phyloP scores from a whole-genome alignment of 2,888 invertebrate genomes.

The Drosophila pseudotakahashii region DNA sequence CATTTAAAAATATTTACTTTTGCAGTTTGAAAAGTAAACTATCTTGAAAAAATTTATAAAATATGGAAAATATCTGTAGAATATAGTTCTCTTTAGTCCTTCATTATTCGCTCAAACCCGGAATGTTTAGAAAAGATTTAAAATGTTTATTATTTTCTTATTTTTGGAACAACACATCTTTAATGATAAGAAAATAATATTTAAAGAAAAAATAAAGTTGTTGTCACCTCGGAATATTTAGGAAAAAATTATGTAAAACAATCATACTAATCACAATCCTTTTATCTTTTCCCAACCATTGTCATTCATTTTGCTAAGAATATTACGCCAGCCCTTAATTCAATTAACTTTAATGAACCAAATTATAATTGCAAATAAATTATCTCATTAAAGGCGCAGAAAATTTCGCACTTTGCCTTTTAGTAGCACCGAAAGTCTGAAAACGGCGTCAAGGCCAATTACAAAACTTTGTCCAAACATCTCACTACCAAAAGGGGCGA shows the following conservation, averaged over 20 bases:
- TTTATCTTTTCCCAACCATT: constrained; percentile 11
- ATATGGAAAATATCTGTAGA: too few species aligned
- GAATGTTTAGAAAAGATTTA: too few species aligned
- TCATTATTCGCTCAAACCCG: too few species aligned
- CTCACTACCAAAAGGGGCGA: constrained; percentile 18
- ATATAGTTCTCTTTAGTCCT: too few species aligned
- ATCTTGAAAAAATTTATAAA: too few species aligned
- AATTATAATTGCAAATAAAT: constrained; percentile 51
- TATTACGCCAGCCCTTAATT: constrained; percentile 18
- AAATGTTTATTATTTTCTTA: too few species aligned
- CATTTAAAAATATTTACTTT: neutral
- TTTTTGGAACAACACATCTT: too few species aligned
- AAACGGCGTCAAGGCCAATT: constrained; percentile 46
- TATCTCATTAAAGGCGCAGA: constrained; percentile 34
- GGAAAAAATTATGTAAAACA: too few species aligned
- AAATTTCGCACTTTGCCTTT: constrained; percentile 30
- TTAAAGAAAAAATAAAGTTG: too few species aligned
- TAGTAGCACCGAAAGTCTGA: constrained; percentile 15
- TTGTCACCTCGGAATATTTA: too few species aligned
- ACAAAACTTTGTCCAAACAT: constrained; percentile 38
- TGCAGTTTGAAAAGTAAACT: neutral
- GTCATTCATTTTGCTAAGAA: constrained; percentile 2
- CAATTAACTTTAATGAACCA: constrained; percentile 45
- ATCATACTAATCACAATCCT: constrained; percentile 1
- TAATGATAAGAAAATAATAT: too few species aligned